Percentiles rank a stretch among this genome's conserved stretches.
phyloP scores from a whole-genome alignment of 2,113 vertebrate species.

The Scomber japonicus region DNA sequence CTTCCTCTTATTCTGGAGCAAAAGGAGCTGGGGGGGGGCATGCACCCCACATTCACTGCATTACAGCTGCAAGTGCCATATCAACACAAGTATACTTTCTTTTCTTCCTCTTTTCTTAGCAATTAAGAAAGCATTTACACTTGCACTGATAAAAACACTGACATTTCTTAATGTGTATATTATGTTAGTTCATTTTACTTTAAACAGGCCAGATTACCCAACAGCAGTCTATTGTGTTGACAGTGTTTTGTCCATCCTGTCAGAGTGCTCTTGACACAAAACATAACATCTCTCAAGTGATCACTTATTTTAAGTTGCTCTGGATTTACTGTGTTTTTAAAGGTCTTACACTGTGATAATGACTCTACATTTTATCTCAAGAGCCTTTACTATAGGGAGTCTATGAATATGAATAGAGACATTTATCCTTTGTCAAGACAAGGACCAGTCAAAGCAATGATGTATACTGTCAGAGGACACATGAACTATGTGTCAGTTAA shows the following conservation, averaged over 20 bases:
- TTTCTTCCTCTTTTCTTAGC: constrained; percentile 1
- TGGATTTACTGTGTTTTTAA: neutral
- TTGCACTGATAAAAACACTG: neutral
- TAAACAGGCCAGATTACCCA: neutral
- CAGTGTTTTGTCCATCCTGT: neutral
- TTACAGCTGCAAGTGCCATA: constrained; percentile 19
- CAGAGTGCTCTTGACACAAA: constrained; percentile 1
- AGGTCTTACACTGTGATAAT: constrained; percentile 9
- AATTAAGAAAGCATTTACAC: neutral
- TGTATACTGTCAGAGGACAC: constrained; percentile 41
- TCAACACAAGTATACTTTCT: no score
- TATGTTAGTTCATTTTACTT: neutral
- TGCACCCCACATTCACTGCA: constrained; percentile 38
- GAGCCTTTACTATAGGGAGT: neutral
- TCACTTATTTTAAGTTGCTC: neutral
- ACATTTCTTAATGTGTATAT: neutral
- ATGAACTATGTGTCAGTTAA: constrained; percentile 21
- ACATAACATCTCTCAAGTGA: neutral
- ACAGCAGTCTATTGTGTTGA: neutral
- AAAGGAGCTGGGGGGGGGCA: constrained; percentile 15
- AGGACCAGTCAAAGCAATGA: constrained; percentile 51
- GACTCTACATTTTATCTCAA: constrained; percentile 3
- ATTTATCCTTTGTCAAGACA: constrained; percentile 54
- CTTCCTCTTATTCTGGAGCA: constrained; percentile 41
- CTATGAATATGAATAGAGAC: constrained; percentile 26